Percentiles rank a stretch among this genome's conserved stretches.
phyloP scores from a whole-genome alignment of 2,797 vertebrate genomes.

The Brachymystax lenok region DNA sequence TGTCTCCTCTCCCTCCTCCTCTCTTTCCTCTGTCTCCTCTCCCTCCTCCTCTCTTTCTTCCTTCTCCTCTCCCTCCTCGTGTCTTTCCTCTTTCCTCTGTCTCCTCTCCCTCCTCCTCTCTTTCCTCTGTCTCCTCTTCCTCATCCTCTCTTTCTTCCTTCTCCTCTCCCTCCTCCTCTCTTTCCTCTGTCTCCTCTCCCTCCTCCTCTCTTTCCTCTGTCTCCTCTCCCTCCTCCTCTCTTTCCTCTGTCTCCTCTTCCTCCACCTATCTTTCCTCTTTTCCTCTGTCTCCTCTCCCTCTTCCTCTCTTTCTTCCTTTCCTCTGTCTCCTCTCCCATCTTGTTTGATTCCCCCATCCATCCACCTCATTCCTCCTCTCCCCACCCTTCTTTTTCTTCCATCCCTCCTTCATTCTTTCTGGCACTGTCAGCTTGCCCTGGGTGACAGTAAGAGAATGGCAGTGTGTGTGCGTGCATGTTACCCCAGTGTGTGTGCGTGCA shows the following conservation, averaged over 20 bases:
- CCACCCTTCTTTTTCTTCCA: not conserved
- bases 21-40: not conserved
- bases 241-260: no score
- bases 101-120: no score
- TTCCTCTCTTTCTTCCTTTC: no score
- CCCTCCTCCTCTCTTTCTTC: not conserved
- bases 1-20: not conserved
- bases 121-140: no score
- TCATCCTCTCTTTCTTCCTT: no score
- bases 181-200: not conserved
- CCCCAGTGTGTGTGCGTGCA: constrained; percentile 18
- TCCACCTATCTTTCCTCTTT: no score
- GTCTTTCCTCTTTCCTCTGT: no score
- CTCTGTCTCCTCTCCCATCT: constrained; percentile 38
- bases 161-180: no score
- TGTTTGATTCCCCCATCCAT: constrained; percentile 21
- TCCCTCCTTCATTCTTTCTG: no score
- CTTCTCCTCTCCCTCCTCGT: not conserved
- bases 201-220: constrained; percentile 31
- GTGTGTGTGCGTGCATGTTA: constrained; percentile 20
- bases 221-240: constrained; percentile 5
- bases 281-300: no score
- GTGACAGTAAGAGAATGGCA: no score
- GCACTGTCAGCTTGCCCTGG: no score
- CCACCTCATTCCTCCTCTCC: constrained; percentile 24